Percentiles rank a stretch among this genome's conserved stretches.
Evolutionary conservation across 53 echinoderm and acorn worm species (phyloP).

Genomic region (Luidia sarsii): DNA sequence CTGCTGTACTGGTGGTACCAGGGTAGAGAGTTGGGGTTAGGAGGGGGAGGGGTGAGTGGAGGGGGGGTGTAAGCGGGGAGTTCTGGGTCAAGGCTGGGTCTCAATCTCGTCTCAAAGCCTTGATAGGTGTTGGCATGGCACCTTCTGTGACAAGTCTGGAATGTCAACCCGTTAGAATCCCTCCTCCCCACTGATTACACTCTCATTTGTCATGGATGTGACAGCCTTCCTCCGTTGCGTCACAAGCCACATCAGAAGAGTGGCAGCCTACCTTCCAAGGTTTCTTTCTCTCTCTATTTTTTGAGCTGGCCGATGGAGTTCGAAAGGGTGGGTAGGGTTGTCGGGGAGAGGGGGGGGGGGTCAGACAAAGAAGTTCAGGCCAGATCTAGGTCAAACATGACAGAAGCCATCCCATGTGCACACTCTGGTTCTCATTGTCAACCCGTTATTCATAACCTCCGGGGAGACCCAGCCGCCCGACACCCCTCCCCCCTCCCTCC

Average conservation of each 20-base stretch:
- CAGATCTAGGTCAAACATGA: conserved; percentile 33
- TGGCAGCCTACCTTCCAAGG: no score
- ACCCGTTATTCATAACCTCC: conserved; percentile 16
- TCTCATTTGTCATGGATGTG: conserved; percentile 10
- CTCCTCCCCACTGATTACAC: neutral
- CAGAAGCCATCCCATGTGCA: conserved; percentile 31
- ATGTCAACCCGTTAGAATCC: neutral
- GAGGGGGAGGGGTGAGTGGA: no score
- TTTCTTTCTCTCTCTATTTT: neutral
- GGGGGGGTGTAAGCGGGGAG: no score
- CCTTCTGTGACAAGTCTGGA: neutral
- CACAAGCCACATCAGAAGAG: no score
- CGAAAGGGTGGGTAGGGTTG: neutral
- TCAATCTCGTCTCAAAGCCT: neutral
- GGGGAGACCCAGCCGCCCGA: no score
- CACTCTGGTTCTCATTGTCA: neutral
- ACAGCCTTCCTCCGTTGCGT: neutral
- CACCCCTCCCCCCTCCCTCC: no score
- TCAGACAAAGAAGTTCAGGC: neutral
- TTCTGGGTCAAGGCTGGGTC: conserved; percentile 23
- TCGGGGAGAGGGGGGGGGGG: neutral
- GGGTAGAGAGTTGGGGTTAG: no score
- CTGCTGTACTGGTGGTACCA: neutral
- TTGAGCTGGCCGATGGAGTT: neutral
- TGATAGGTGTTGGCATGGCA: neutral